A percentile compares a stretch with the other conserved stretches of the same genome.
Conservation (phyloP, 2,113 vertebrate genomes). For the Leptobrachium leishanense region DNA sequence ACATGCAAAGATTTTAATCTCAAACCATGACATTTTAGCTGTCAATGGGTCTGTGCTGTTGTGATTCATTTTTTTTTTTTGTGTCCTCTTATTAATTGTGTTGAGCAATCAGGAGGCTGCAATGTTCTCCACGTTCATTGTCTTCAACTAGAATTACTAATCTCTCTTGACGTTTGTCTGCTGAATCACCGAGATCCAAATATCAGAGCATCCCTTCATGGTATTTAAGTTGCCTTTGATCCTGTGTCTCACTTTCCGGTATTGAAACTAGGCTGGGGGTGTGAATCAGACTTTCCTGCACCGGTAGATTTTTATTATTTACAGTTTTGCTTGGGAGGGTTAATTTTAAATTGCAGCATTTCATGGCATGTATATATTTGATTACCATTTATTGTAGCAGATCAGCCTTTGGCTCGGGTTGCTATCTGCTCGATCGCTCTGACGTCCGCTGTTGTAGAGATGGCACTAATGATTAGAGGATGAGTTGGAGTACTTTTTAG, state of each 20-base stretch:
- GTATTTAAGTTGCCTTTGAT: conserved; percentile 61
- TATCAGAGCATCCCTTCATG: conserved; percentile 59
- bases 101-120: conserved; percentile 28
- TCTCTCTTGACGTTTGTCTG: conserved; percentile 64
- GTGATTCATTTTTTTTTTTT: too few relatives aligned
- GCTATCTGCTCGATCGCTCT: too few relatives aligned
- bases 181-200: conserved; percentile 62
- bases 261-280: neutral
- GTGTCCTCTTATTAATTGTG: neutral
- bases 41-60: neutral
- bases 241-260: conserved; percentile 40
- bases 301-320: conserved; percentile 45
- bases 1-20: too few relatives aligned
- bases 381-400: too few relatives aligned
- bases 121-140: conserved; percentile 55
- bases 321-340: too few relatives aligned
- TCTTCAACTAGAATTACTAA: conserved; percentile 59
- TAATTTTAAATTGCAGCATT: too few relatives aligned
- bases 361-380: too few relatives aligned
- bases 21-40: conserved; percentile 26
- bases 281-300: conserved; percentile 61
- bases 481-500: too few relatives aligned
- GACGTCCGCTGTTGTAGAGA: too few relatives aligned
- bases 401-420: too few relatives aligned
- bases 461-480: too few relatives aligned